Evolutionary conservation across 2,797 vertebrate species (phyloP), one percentile per base, ranked within the genome.

Genomic region (Sebastes kiyomatsui): DNA sequence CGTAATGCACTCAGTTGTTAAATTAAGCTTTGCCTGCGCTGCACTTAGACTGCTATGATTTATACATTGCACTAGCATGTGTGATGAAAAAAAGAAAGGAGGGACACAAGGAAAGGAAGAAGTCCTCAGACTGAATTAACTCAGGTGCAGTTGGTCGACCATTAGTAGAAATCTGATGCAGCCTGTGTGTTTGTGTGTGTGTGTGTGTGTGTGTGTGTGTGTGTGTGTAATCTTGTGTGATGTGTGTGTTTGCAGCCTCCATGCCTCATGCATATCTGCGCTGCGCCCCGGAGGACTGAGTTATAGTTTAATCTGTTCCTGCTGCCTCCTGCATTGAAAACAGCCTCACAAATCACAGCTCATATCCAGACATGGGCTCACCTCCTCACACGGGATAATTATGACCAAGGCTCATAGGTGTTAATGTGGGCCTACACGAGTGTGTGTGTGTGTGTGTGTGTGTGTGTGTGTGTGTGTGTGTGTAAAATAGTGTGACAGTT

Each of bases 281-380:
- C 49, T 23, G 56, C 25, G 3, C n/a, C 70, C 70, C 9, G 6
- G 38, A 79, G 70, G 6, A 7, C 69, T 86, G 87, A 91, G 74
- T 85, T 91, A 86, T 87, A 20, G 86, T 81, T 85, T 82, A 85
- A 83, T 86, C 80, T 88, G 55, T 25, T 79, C 64, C 80, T 77
- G 61, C 81, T 77, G 73, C 79, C 42, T 77, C 74, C 83, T 80
- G 81, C 79, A 75, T 75, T 68, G 72, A 83, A 87, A 87, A 80
- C 77, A 75, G 70, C 64, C 67, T 70, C 83, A 80, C 89, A 88
- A 89, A 89, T 89, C 85, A 86, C 25, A 61, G 33, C 46, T 4
- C 49, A 27, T 7, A 69, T 56, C 23, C 42, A 35, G 49, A 42
- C 5, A 4, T 59, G 28, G n/a, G 22, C 58, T 71, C 74, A n/a